Evolutionary conservation across 2,113 vertebrate species (phyloP).

Genomic region (Oryzias melastigma): DNA sequence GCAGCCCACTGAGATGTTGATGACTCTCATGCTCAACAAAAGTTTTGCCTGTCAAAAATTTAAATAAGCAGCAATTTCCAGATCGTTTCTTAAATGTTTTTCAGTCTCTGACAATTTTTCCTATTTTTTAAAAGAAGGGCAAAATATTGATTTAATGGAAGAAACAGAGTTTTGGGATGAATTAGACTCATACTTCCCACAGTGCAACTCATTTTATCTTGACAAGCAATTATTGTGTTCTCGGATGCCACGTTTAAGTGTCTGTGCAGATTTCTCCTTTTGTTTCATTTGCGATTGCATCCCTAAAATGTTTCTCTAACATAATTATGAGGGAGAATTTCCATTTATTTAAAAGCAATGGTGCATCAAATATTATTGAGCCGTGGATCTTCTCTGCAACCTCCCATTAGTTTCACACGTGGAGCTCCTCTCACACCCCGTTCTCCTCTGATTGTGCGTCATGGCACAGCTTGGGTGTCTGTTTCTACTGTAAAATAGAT

Average conservation of each 20-base stretch:
- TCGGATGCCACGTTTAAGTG: neutral
- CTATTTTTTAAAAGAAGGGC: neutral
- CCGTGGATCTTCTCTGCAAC: neutral
- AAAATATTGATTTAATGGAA: neutral
- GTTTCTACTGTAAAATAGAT: conserved; percentile 7
- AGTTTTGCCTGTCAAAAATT: too few relatives aligned
- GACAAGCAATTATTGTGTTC: neutral
- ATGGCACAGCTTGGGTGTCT: conserved; percentile 29
- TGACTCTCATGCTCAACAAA: neutral
- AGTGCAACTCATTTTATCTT: neutral
- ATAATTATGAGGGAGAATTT: neutral
- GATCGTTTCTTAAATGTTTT: too few relatives aligned
- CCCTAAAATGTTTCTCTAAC: neutral
- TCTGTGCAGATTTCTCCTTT: neutral
- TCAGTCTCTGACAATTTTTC: too few relatives aligned
- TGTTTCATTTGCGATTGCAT: neutral
- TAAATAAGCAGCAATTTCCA: too few relatives aligned
- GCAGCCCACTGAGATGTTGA: conserved; percentile 21
- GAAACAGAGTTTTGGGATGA: neutral
- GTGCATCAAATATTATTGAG: conserved; percentile 36
- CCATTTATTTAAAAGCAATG: conserved; percentile 30
- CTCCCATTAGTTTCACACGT: conserved; percentile 8
- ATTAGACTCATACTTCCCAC: conserved; percentile 8
- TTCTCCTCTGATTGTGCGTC: conserved; percentile 4
- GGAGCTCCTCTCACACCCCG: conserved; percentile 1